These are phyloP conservation scores for Pseudomugil gertrudae DNA, from an alignment of 2,797 vertebrate genomes.

Conservation along the genomic window DNA sequence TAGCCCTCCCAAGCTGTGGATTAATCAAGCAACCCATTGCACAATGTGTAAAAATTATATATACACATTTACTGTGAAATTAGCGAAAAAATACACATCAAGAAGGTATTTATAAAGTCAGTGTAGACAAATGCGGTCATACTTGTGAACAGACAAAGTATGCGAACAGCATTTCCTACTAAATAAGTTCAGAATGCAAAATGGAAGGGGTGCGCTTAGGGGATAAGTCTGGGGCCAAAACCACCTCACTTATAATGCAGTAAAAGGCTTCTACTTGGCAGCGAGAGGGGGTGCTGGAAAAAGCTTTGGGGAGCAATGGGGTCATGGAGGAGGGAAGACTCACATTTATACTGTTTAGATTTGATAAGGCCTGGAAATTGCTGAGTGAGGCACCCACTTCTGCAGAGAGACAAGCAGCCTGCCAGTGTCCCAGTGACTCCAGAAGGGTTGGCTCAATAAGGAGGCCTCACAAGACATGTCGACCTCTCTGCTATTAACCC, in stretches of 20 bases:
- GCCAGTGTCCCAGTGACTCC: constrained; percentile 38
- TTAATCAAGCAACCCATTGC: constrained; percentile 54
- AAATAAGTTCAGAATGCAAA: constrained; percentile 35
- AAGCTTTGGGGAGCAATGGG: constrained; percentile 48
- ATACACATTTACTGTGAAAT: constrained; percentile 50
- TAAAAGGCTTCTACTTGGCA: constrained; percentile 59
- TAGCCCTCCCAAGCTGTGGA: constrained; percentile 57
- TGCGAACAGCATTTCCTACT: constrained; percentile 14
- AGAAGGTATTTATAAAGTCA: constrained; percentile 48
- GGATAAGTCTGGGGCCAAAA: constrained; percentile 50
- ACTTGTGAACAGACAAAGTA: constrained; percentile 25
- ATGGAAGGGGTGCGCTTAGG: constrained; percentile 34
- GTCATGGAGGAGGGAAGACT: constrained; percentile 49
- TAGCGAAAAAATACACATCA: constrained; percentile 34
- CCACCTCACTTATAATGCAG: constrained; percentile 48
- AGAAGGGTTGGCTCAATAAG: constrained; percentile 31
- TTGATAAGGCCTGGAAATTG: constrained; percentile 68
- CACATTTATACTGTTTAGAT: constrained; percentile 67
- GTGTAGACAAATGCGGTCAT: constrained; percentile 23
- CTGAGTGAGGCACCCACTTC: constrained; percentile 57
- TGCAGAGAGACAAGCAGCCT: constrained; percentile 37
- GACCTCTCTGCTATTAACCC: constrained; percentile 50
- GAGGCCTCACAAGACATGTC: constrained; percentile 30
- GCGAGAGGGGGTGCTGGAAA: constrained; percentile 41
- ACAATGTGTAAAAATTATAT: constrained; percentile 22